Base-by-base conservation (phyloP, 2,797 vertebrate species). In the Helarctos malayanus region DNA sequence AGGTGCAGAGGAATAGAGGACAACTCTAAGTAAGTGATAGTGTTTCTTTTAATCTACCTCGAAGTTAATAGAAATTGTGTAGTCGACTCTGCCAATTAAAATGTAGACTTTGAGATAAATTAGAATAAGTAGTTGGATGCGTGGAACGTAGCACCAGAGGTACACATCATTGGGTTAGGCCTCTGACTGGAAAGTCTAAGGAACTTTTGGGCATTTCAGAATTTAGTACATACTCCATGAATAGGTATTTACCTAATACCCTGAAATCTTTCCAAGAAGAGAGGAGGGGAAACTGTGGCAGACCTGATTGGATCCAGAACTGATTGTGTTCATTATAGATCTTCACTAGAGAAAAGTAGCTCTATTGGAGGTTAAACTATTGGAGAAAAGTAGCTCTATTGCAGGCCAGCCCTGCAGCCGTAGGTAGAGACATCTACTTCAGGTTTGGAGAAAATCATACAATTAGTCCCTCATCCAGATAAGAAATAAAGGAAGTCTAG, bases 401-500 rank as follows among this genome's bases (percentile, higher is more conserved):
- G 18, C 1, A 95, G 25, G 23, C 2, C 29, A 95, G 10, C 7
- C 45, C 2, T 49, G 45, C 11, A 68, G 2, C 4, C 5, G 7
- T 6, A 32, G 5, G 1, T 9, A 86, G 18, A 94, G 9, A 23
- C 12, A 61, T 0, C 14, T 27, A n/a, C 56, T 78, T 11, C 12
- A 89, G 27, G 86, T 68, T 19, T 76, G 10, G 38, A 59, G 45
- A 90, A 92, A 73, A 73, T 54, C 9, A 65, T 19, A 61, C 3
- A 2, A 1, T 32, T 65, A 23, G 69, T 83, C 1, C 5, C 9
- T 91, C 12, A 92, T 63, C 15, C 2, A 83, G 14, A n/a, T 0
- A 73, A 91, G 61, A 91, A 73, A 65, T 38, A 88, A 93, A 95
- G 29, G 25, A 90, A 79, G 6, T 15, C 4, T 82, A 25, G 5